phyloP scores from a whole-genome alignment of 1,140 invertebrate genomes.

The Bombus confusus region DNA sequence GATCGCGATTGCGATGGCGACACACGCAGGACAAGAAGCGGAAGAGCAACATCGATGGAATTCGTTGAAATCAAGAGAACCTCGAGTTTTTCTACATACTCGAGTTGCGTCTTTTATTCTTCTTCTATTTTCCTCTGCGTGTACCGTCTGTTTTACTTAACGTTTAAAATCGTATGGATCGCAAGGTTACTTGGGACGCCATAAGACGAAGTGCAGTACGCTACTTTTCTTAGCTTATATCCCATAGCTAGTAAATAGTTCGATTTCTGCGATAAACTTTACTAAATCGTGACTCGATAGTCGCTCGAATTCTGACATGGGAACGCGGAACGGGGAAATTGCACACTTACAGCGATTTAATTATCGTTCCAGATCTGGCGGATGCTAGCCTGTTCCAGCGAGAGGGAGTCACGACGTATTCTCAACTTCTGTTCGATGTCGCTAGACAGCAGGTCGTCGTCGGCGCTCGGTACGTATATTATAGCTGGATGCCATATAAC shows the following conservation, averaged over 20 bases:
- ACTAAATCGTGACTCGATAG: not conserved
- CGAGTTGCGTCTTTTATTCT: no score
- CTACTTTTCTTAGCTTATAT: no score
- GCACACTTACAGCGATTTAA: not conserved
- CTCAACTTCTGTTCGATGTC: conserved; percentile 91
- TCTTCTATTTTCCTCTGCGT: not conserved
- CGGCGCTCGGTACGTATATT: conserved; percentile 87
- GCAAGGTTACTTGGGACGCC: no score
- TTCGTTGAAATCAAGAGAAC: conserved; percentile 4
- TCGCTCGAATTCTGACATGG: no score
- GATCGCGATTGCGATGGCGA: conserved; percentile 7
- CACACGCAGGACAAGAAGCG: not conserved
- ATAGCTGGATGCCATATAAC: no score
- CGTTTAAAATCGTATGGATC: no score
- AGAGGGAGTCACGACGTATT: conserved; percentile 87
- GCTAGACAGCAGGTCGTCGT: conserved; percentile 91
- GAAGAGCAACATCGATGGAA: not conserved
- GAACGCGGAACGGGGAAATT: not conserved
- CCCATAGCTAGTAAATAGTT: not conserved
- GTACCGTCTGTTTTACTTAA: not conserved
- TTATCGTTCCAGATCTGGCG: conserved; percentile 72
- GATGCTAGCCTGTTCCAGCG: conserved; percentile 78
- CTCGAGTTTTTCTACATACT: not conserved
- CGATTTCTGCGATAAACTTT: not conserved
- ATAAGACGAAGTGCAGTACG: no score